Base-by-base conservation (phyloP, 2,888 invertebrate species). In the Drosophila engyochracea region DNA sequence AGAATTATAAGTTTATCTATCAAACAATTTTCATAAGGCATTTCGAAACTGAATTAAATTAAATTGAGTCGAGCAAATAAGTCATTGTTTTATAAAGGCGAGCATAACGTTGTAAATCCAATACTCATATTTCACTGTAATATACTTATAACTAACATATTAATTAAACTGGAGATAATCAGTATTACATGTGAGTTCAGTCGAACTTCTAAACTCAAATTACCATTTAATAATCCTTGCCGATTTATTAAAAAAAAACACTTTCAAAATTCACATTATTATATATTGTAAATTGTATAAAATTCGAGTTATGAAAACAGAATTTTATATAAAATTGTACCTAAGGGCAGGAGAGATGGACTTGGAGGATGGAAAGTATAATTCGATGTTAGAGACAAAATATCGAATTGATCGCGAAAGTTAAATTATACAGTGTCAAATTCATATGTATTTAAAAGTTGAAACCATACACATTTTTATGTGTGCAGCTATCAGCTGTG, bases 281-380 rank as follows among this genome's bases (percentile, higher is more conserved):
- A 12, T 6, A 12, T 9, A 22, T 47, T 14, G n/a, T 2, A n/a
- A 4, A 41, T 47, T 47, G 14, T 7, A 0, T 14, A 22, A 47
- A 14, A 7, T 22, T 47, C 7, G 7, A 47, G 22, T 1, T 22
- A 7, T 7, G 14, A 47, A 22, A 7, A 14, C 2, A 16, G 7
- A 1, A 4, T 7, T 7, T 2, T 4, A 4, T 22, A 4, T 2
- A 12, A n/a, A 10, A 10, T 2, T n/a, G 10, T 10, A n/a, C 2
- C 2, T 5, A n/a, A 2, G 10, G 2, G n/a, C 10, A 41, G 41
- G n/a, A 41, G n/a, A 10, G n/a, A 10, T 10, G 10, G 10, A 7
- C 4, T 47, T 16, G 2, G 4, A 9, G 16, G 2, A 4, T 47
- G 4, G 47, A 47, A 22, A 47, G 22, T 7, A 22, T 47, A 47